These are phyloP conservation scores for Oreochromis spilurus DNA, from an alignment of 2,113 vertebrate genomes.

Conservation along the genomic window DNA sequence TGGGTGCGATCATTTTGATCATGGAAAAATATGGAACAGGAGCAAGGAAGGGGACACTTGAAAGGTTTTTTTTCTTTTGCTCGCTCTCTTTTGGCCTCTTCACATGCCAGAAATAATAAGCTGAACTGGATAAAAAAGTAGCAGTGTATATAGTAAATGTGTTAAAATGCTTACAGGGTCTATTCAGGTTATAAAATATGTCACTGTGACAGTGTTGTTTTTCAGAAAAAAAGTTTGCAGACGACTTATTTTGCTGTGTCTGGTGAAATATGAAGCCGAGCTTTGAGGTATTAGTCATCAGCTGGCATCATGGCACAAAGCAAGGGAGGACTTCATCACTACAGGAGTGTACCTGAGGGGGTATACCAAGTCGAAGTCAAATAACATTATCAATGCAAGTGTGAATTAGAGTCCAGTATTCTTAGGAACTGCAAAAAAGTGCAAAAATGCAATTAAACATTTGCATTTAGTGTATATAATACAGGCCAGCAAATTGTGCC, in stretches of 20 bases:
- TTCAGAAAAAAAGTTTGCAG: background rate
- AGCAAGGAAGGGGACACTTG: background rate
- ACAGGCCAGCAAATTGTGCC: slow-evolving; percentile 29
- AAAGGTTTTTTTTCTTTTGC: background rate
- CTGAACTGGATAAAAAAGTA: background rate
- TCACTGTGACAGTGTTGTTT: slow-evolving; percentile 18
- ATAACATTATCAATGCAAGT: background rate
- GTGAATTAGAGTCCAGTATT: background rate
- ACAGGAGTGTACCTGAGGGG: background rate
- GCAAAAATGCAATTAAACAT: background rate
- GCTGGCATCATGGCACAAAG: slow-evolving; percentile 1
- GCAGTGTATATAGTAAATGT: background rate
- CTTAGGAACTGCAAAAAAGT: background rate
- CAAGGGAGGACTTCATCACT: slow-evolving; percentile 28
- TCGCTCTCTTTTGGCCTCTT: background rate
- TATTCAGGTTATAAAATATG: background rate
- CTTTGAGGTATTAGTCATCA: slow-evolving; percentile 21
- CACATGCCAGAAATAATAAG: background rate
- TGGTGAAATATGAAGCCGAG: slow-evolving; percentile 32
- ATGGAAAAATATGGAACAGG: background rate
- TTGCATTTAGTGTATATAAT: background rate
- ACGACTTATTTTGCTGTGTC: background rate
- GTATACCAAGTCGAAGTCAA: background rate
- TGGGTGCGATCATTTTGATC: background rate
- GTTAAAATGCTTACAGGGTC: background rate